Evolutionary conservation across 1,140 invertebrate species (phyloP).

Genomic region (Globodera ellingtonae): DNA sequence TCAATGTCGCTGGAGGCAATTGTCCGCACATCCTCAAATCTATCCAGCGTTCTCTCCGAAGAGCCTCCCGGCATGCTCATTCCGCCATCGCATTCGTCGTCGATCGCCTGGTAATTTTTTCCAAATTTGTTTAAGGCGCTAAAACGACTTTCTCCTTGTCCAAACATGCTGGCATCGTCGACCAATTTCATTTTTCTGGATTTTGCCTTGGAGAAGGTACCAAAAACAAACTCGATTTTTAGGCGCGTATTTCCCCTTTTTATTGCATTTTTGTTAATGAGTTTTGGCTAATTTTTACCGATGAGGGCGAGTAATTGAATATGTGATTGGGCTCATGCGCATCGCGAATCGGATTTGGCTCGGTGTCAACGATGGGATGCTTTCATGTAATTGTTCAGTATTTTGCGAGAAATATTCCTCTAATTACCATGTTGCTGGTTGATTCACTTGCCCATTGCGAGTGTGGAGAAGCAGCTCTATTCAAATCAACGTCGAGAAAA

Average conservation of each 20-base stretch:
- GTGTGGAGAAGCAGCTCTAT: neutral
- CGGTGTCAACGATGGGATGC: constrained; percentile 49
- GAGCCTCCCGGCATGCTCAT: constrained; percentile 13
- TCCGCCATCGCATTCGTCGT: constrained; percentile 22
- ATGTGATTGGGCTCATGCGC: constrained; percentile 43
- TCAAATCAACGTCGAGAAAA: constrained; percentile 33
- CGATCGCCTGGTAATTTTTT: constrained; percentile 16
- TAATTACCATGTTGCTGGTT: neutral
- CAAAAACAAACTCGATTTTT: no score
- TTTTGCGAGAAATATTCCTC: neutral
- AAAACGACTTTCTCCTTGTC: constrained; percentile 30
- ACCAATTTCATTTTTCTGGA: no score
- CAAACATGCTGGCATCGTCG: no score
- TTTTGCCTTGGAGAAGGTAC: no score
- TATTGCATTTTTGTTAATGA: no score
- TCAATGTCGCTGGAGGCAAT: constrained; percentile 57
- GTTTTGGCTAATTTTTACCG: no score
- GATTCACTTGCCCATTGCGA: constrained; percentile 18
- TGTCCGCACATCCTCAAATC: constrained; percentile 45
- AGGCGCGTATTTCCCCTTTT: no score
- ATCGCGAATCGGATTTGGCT: constrained; percentile 59
- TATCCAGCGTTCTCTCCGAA: constrained; percentile 24
- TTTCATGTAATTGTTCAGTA: constrained; percentile 13
- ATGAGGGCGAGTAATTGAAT: constrained; percentile 55
- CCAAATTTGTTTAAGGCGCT: neutral